These are phyloP conservation scores for Nycticryphes semicollaris DNA, from an alignment of 2,113 vertebrate genomes.

Conservation along the genomic window DNA sequence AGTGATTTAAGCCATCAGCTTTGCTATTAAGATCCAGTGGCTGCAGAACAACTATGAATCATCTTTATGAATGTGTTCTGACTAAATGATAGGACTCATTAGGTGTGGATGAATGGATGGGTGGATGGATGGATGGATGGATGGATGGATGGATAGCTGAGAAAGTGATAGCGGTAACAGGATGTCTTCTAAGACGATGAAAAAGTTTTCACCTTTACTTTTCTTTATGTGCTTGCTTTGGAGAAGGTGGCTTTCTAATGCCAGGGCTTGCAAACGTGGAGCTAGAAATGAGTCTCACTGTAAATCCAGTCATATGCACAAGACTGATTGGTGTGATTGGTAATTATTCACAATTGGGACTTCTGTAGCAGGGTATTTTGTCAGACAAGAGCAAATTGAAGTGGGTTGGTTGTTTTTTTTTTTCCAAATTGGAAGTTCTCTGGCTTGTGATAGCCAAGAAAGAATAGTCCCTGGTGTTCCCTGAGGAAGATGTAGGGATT, in stretches of 20 bases:
- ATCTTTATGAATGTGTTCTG: constrained; percentile 66
- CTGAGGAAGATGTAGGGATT: background rate
- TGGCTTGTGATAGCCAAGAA: background rate
- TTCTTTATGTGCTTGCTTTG: background rate
- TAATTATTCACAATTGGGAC: background rate
- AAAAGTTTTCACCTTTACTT: constrained; percentile 41
- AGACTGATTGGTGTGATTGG: background rate
- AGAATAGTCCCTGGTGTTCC: background rate
- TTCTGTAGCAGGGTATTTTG: background rate
- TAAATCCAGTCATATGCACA: background rate
- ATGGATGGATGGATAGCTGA: constrained; percentile 11
- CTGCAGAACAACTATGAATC: constrained; percentile 65
- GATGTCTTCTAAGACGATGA: constrained; percentile 31
- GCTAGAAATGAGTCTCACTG: background rate
- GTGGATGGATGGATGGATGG: constrained; percentile 29
- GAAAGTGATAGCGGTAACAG: constrained; percentile 23
- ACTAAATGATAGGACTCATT: constrained; percentile 56
- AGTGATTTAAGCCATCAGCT: constrained; percentile 70
- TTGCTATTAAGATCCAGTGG: constrained; percentile 62
- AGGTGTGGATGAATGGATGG: constrained; percentile 63
- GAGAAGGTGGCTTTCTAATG: background rate
- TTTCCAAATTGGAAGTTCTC: background rate
- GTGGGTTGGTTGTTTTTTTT: background rate
- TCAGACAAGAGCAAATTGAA: background rate
- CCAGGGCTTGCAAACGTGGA: background rate